These are phyloP conservation scores for Centroberyx gerrardi DNA, from an alignment of 2,797 vertebrate species.

Conservation along the genomic window DNA sequence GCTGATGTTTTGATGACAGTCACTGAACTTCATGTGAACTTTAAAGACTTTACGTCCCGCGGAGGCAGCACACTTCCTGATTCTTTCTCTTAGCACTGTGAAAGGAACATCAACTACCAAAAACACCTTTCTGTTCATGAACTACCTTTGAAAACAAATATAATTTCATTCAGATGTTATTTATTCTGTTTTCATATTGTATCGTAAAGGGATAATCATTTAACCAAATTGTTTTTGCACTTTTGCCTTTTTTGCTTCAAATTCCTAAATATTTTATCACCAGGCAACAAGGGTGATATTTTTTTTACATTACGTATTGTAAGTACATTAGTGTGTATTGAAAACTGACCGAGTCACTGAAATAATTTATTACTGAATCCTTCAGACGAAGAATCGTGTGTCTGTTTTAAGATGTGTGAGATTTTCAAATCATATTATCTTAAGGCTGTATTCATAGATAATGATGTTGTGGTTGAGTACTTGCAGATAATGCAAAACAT, in stretches of 20 bases:
- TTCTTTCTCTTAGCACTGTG: background rate
- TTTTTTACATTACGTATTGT: slow-evolving; percentile 62
- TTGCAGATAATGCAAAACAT: too few relatives aligned
- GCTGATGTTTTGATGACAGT: too few relatives aligned
- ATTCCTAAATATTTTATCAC: slow-evolving; percentile 51
- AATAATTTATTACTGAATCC: slow-evolving; percentile 38
- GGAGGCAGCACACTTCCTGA: background rate
- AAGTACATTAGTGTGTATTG: slow-evolving; percentile 28
- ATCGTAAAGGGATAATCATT: background rate
- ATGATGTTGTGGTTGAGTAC: too few relatives aligned
- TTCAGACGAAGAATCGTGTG: slow-evolving; percentile 11
- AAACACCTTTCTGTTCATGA: background rate
- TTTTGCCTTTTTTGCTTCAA: slow-evolving; percentile 67
- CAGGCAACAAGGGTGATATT: slow-evolving; percentile 45
- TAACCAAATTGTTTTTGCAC: slow-evolving; percentile 62
- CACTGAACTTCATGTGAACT: too few relatives aligned
- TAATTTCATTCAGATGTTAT: too few relatives aligned
- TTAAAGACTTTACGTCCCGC: background rate
- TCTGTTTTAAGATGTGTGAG: background rate
- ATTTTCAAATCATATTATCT: too few relatives aligned
- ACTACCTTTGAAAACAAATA: too few relatives aligned
- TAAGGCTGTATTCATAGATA: too few relatives aligned
- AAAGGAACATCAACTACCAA: background rate
- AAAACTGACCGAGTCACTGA: slow-evolving; percentile 42
- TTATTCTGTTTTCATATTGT: too few relatives aligned